These are phyloP conservation scores for Coendou prehensilis DNA, from an alignment of 2,797 vertebrate genomes.

Conservation along the genomic window DNA sequence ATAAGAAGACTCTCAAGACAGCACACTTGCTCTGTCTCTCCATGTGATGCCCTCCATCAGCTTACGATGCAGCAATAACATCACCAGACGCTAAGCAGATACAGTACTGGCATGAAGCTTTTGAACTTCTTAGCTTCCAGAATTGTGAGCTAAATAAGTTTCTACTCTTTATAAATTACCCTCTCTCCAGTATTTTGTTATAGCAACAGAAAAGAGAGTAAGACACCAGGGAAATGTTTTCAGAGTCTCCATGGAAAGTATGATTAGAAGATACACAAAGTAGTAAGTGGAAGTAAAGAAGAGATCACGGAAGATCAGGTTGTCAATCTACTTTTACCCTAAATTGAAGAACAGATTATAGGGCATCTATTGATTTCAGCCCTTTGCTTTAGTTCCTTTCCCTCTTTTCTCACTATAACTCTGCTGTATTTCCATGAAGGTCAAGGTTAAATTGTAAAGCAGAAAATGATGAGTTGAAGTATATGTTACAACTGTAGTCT, in stretches of 20 bases:
- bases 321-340: neutral
- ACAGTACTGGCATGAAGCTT: neutral
- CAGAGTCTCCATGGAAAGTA: neutral
- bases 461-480: neutral
- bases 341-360: neutral
- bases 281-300: neutral
- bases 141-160: neutral
- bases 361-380: neutral
- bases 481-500: neutral
- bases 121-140: neutral
- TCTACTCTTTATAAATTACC: neutral
- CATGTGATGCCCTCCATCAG: neutral
- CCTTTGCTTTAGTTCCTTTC: neutral
- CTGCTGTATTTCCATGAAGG: neutral
- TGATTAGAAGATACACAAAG: slow-evolving; percentile 12
- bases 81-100: neutral
- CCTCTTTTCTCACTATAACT: neutral
- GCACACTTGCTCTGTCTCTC: neutral
- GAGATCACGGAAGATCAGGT: neutral
- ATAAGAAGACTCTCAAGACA: neutral
- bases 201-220: neutral
- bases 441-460: neutral
- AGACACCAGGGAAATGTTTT: neutral
- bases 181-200: neutral
- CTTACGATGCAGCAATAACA: neutral